These are phyloP conservation scores for Erythrocebus patas DNA, from an alignment of 2,113 vertebrate species.

Conservation along the genomic window DNA sequence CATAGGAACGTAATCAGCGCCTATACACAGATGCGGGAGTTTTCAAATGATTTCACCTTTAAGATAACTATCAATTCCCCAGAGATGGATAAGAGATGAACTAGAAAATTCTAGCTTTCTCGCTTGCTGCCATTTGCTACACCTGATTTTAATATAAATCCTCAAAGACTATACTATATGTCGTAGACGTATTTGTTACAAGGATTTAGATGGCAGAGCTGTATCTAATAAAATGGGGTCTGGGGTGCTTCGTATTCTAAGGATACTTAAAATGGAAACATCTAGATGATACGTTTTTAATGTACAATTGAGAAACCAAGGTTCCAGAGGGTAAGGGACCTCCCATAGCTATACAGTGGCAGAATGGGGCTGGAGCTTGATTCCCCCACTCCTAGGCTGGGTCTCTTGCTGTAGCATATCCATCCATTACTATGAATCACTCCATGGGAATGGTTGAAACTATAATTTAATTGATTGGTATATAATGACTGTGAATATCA, in stretches of 20 bases:
- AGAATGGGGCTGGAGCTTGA: fast-evolving
- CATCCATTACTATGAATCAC: not conserved
- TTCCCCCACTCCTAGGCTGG: not conserved
- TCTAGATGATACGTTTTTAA: not conserved
- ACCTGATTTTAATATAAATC: not conserved
- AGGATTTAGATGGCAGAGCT: not conserved
- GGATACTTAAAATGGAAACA: not conserved
- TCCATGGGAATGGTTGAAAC: not conserved
- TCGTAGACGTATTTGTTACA: not conserved
- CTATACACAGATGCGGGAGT: not conserved
- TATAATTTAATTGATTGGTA: not conserved
- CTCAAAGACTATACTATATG: not conserved
- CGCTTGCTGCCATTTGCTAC: not conserved
- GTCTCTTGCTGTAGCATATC: too few species aligned
- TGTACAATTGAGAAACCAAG: not conserved
- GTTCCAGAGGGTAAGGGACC: not conserved
- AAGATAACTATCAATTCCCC: not conserved
- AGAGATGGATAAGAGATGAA: not conserved
- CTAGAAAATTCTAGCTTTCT: not conserved
- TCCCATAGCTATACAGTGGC: not conserved
- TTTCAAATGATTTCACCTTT: not conserved
- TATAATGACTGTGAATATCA: too few species aligned
- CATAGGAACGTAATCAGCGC: not conserved
- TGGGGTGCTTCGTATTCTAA: not conserved
- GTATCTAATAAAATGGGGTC: not conserved